These are phyloP conservation scores for Rhagium mordax DNA, from an alignment of 2,888 invertebrate genomes.

Conservation along the genomic window DNA sequence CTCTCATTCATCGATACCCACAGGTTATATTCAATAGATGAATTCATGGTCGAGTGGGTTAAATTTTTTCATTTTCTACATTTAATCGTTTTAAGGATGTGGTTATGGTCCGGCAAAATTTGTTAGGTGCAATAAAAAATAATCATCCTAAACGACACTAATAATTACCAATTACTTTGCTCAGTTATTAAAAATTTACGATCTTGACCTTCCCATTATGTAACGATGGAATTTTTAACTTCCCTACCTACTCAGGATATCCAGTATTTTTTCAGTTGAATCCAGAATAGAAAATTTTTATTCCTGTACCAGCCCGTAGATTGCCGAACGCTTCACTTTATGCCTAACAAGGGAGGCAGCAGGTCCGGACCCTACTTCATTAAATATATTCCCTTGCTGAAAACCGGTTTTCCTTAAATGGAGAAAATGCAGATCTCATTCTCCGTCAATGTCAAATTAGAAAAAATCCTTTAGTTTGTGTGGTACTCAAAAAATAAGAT, in stretches of 20 bases:
- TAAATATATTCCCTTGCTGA: too few relatives aligned
- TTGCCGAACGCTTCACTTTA: not conserved
- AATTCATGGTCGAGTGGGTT: not conserved
- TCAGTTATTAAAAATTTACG: not conserved
- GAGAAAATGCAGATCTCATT: too few relatives aligned
- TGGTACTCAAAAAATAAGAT: too few relatives aligned
- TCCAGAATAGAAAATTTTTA: not conserved
- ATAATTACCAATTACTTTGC: not conserved
- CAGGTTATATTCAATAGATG: not conserved
- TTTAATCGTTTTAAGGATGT: not conserved
- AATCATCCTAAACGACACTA: not conserved
- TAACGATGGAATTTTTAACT: not conserved
- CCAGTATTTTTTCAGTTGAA: not conserved
- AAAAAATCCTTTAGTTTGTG: too few relatives aligned
- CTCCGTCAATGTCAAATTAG: too few relatives aligned
- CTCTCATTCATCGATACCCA: not conserved
- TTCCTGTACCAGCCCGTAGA: not conserved
- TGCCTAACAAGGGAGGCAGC: not conserved
- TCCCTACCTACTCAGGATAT: not conserved
- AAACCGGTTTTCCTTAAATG: too few relatives aligned
- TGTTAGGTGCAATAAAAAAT: not conserved
- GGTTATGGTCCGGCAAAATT: not conserved
- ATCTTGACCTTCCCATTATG: not conserved
- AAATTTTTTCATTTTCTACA: not conserved
- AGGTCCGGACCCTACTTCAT: not conserved